phyloP scores from a whole-genome alignment of 64 coral and sea anemone species.

The Actinia equina region DNA sequence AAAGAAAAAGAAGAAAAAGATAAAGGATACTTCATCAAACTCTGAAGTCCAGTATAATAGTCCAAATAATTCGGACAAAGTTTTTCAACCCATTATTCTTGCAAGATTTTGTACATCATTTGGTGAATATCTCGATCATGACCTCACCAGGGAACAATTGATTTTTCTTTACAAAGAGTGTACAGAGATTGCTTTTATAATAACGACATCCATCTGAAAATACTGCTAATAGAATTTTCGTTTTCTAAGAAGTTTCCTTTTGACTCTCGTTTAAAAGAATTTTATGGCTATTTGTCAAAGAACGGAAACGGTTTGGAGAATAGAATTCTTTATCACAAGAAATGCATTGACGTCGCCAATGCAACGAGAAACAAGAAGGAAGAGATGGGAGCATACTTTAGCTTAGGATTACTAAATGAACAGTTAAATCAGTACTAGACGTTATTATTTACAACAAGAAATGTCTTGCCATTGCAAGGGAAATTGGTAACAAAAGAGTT shows the following conservation, averaged over 20 bases:
- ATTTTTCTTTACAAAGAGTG: too few species aligned
- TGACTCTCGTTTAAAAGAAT: background rate
- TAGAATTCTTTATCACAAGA: background rate
- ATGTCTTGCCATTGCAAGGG: background rate
- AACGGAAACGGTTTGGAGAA: background rate
- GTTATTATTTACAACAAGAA: constrained; percentile 1
- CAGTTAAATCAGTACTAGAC: background rate
- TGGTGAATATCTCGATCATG: too few species aligned
- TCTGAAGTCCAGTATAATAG: background rate
- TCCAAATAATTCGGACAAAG: background rate
- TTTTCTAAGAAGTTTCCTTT: too few species aligned
- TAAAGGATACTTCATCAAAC: too few species aligned
- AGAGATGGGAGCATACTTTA: background rate
- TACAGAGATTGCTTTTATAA: too few species aligned
- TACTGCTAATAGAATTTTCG: too few species aligned
- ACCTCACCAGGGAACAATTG: too few species aligned
- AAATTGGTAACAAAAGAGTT: background rate
- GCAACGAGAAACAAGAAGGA: background rate
- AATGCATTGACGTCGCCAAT: background rate
- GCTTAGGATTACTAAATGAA: background rate
- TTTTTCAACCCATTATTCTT: too few species aligned
- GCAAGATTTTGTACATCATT: too few species aligned
- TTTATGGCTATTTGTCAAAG: background rate
- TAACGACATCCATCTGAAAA: too few species aligned
- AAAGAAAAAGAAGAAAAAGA: too few species aligned